Percentiles rank a stretch among this genome's conserved stretches.
Conservation (phyloP, 2,797 vertebrate species). For the Hafferia zeledoni region DNA sequence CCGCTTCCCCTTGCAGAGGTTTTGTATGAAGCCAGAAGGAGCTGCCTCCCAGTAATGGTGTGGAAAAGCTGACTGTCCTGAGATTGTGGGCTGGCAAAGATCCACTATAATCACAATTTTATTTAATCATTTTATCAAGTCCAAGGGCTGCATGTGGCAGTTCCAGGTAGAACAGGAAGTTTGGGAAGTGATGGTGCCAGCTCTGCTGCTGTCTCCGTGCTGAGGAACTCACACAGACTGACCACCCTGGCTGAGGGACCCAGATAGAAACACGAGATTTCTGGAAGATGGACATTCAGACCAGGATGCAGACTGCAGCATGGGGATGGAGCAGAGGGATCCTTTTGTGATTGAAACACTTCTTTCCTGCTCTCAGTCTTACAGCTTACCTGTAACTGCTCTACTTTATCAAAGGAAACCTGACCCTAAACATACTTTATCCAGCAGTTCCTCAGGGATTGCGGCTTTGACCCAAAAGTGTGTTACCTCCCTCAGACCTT, state of each 20-base stretch:
- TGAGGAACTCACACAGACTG: background rate
- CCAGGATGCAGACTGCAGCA: background rate
- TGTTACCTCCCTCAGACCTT: background rate
- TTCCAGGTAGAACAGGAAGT: background rate
- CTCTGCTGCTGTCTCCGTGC: background rate
- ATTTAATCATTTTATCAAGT: constrained; percentile 18
- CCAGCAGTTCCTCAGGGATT: background rate
- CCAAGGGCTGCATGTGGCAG: background rate
- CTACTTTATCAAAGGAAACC: background rate
- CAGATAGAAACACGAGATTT: background rate
- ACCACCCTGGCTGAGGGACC: background rate
- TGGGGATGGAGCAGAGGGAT: background rate
- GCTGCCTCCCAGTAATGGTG: accelerated
- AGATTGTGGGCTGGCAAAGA: constrained; percentile 8
- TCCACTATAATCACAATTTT: background rate
- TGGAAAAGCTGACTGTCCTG: background rate
- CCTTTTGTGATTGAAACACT: background rate
- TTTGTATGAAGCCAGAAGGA: background rate
- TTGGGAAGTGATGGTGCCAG: background rate
- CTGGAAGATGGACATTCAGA: background rate
- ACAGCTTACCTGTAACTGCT: background rate
- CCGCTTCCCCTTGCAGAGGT: background rate
- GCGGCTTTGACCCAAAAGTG: background rate
- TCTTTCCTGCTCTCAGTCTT: background rate
- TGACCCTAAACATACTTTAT: background rate